These are phyloP conservation scores for Amblyjoppa proteus DNA, from an alignment of 2,888 invertebrate genomes.

Conservation along the genomic window DNA sequence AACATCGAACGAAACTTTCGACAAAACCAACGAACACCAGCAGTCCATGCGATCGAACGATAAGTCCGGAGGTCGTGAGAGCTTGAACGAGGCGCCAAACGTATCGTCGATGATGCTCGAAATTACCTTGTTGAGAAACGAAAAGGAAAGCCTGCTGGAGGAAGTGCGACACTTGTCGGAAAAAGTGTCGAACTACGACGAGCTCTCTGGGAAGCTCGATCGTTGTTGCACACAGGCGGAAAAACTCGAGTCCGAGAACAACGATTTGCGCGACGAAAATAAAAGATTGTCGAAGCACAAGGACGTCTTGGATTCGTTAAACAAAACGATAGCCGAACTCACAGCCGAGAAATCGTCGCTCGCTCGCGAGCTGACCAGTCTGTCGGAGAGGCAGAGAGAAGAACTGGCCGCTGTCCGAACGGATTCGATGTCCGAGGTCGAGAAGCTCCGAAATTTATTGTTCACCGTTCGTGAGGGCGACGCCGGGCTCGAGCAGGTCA, in stretches of 20 bases:
- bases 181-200: constrained; percentile 72
- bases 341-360: constrained; percentile 75
- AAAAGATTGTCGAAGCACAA: constrained; percentile 68
- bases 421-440: constrained; percentile 83
- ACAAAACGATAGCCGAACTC: constrained; percentile 72
- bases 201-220: constrained; percentile 74
- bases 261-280: constrained; percentile 71
- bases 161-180: constrained; percentile 71
- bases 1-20: constrained; percentile 58
- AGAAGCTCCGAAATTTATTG: constrained; percentile 86
- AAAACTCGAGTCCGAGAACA: constrained; percentile 73
- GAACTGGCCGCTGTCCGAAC: constrained; percentile 74
- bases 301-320: constrained; percentile 66
- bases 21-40: constrained; percentile 32
- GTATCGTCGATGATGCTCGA: constrained; percentile 24
- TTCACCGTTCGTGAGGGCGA: constrained; percentile 87
- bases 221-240: constrained; percentile 63
- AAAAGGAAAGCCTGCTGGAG: constrained; percentile 63
- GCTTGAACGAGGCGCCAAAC: constrained; percentile 14
- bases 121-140: constrained; percentile 33
- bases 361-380: constrained; percentile 72
- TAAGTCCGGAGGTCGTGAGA: constrained; percentile 9
- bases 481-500: constrained; percentile 86
- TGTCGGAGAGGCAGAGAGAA: constrained; percentile 72
- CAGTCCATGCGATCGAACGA: constrained; percentile 32